Base-by-base conservation (phyloP, 1,140 invertebrate species). In the Lycorma delicatula region DNA sequence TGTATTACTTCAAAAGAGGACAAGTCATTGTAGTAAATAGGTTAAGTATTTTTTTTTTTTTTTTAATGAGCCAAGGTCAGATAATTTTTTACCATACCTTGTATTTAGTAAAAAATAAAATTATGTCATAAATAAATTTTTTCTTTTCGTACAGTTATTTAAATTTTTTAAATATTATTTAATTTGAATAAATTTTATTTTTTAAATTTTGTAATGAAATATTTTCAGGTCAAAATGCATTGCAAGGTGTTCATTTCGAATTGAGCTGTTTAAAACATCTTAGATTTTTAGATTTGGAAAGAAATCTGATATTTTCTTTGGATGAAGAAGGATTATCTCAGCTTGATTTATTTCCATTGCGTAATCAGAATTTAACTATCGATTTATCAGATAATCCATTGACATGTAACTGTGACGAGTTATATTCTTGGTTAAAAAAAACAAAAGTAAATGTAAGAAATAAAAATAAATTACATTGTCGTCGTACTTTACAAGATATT, bases 371-470 rank as follows among this genome's bases (percentile, higher is more conserved):
- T n/a, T 68, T 88, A 11, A 74, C 75, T n/a, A 72, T 89, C 0
- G 84, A 89, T 64, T 74, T 89, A 1, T 75, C 72, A 23, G 70
- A 74, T 2, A 89, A 89, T 74, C 83, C 83, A 5, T 82, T 89
- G 18, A 68, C 71, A 29, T 89, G 86, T 66, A 74, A 77, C 38
- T 70, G 86, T 4, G 75, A 77, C 56, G 72, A 77, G 12, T 80
- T 88, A 27, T 76, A 80, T 28, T 67, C 72, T 28, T 89, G 86
- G 86, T 68, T 87, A 47, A 72, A 76, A 4, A 74, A 66, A 13
- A 84, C 83, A 0, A 79, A 79, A 44, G 56, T 57, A 2, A 71
- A 71, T 6, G 75, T 87, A 29, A 72, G 80, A 46, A 77, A 83
- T 60, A 75, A 77, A 63, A 73, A 79, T 20, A 71, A 66, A 7